These are phyloP conservation scores for Palythoa grandiflora DNA, from an alignment of 92 coral and sea anemone species.

Conservation along the genomic window DNA sequence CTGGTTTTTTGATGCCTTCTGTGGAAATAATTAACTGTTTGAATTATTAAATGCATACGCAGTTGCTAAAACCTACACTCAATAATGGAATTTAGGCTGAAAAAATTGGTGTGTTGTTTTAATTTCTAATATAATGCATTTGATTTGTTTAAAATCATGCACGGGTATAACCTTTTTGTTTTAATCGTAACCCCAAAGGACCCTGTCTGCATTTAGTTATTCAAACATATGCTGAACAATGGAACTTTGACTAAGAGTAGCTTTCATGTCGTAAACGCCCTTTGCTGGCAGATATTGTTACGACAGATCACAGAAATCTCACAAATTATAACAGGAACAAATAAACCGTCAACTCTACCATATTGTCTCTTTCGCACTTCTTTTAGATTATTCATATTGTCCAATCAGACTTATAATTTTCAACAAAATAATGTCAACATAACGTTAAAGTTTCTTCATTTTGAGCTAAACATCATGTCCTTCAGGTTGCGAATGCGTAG, in stretches of 20 bases:
- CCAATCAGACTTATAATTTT: no score
- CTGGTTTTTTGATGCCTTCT: conserved; percentile 52
- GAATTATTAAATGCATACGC: background rate
- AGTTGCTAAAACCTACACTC: background rate
- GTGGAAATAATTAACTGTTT: conserved; percentile 16
- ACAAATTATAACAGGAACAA: no score
- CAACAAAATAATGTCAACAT: no score
- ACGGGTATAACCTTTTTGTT: background rate
- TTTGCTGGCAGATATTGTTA: no score
- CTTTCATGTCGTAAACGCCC: background rate
- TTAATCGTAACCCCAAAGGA: background rate
- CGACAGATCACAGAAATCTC: no score
- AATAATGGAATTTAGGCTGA: background rate
- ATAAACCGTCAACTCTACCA: no score
- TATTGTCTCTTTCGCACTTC: no score
- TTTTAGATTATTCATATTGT: no score
- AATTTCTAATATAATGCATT: background rate
- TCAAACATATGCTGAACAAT: background rate
- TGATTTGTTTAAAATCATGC: background rate
- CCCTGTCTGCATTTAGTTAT: background rate
- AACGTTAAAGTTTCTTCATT: no score
- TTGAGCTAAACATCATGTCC: no score
- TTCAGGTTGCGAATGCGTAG: no score
- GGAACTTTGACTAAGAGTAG: background rate
- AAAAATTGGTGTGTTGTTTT: background rate